Conservation (phyloP, 2,888 invertebrate species). For the Conops quadrifasciatus region DNA sequence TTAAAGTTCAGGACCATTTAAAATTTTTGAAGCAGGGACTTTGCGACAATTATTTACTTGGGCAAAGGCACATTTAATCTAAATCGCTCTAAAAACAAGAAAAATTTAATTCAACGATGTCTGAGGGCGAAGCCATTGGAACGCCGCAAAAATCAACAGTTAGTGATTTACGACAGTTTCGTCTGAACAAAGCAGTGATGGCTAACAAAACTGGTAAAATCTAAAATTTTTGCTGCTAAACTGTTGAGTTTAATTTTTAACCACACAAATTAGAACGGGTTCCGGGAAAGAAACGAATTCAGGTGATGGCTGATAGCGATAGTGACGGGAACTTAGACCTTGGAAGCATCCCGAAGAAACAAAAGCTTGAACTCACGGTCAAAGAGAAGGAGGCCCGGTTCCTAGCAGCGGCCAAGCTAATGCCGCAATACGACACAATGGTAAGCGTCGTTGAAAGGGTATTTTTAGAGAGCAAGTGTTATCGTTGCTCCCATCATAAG, state of each 20-base stretch:
- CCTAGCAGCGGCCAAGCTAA: constrained; percentile 59
- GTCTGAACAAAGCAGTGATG: constrained; percentile 55
- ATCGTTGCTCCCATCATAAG: constrained; percentile 4
- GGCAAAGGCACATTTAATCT: too few relatives aligned
- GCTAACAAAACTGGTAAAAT: constrained; percentile 49
- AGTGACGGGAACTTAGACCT: constrained; percentile 56
- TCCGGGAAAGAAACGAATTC: constrained; percentile 63
- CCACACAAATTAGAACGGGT: constrained; percentile 53
- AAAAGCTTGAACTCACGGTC: constrained; percentile 55
- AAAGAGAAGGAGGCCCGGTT: constrained; percentile 63
- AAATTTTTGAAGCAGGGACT: not conserved
- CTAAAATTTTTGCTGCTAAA: not conserved
- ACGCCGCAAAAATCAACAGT: constrained; percentile 53
- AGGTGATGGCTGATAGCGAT: constrained; percentile 62
- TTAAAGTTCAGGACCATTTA: not conserved
- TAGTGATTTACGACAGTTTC: constrained; percentile 60
- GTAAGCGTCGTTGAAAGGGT: constrained; percentile 47
- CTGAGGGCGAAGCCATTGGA: constrained; percentile 49
- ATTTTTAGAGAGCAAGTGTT: not conserved
- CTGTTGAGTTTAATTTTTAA: not conserved
- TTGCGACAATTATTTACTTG: not conserved
- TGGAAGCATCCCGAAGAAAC: constrained; percentile 54
- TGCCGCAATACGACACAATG: constrained; percentile 63
- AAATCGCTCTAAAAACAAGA: too few relatives aligned
- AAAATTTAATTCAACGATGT: constrained; percentile 46